Base-by-base conservation (phyloP, 1,140 invertebrate species). In the Penaeus japonicus region DNA sequence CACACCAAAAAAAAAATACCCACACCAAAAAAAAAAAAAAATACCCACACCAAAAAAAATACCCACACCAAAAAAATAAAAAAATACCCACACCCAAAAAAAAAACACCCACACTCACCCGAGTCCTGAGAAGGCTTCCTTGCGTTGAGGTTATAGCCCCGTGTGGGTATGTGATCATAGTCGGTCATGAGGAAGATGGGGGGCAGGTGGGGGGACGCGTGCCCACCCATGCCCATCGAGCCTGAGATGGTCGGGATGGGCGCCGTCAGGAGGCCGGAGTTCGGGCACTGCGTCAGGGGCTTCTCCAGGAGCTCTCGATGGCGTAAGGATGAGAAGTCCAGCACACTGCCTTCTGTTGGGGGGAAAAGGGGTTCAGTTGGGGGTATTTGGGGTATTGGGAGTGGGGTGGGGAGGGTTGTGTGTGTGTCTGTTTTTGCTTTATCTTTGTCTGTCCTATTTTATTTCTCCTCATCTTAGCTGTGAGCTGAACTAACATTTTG, bases 121-220 rank as follows among this genome's bases (percentile, higher is more conserved):
- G 87, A 88, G 24, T 88, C 87, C 53, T 88, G 87, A 22, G 87
- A 88, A 7, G 80, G 87, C 35, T 88, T 88, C 70, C 87, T 78
- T 53, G 62, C 80, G 30, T 55, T 88, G 54, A 88, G 32, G 70
- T 84, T 77, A 47, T 88, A 88, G n/a, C 80, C 78, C 7, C 62
- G 62, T 27, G 55, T 18, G 5, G 80, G 70, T n/a, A 88, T 32
- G 2, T 22, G 24, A 10, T 82, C 80, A 32, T 83, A 75, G 7
- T 88, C 87, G 4, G 80, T 57, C 53, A 88, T 35, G 30, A 75
- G 65, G n/a, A 88, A 27, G 27, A 88, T 62, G 18, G 86, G 86
- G 5, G 78, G 73, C 27, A 87, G 78, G 54, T 77, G 27, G 24
- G 84, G 73, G 2, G 57, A 20, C 12, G 84, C 70, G 15, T 30